Evolutionary conservation across 2,113 vertebrate species (phyloP), one percentile per base, ranked within the genome.

Genomic region (Etheostoma cragini): DNA sequence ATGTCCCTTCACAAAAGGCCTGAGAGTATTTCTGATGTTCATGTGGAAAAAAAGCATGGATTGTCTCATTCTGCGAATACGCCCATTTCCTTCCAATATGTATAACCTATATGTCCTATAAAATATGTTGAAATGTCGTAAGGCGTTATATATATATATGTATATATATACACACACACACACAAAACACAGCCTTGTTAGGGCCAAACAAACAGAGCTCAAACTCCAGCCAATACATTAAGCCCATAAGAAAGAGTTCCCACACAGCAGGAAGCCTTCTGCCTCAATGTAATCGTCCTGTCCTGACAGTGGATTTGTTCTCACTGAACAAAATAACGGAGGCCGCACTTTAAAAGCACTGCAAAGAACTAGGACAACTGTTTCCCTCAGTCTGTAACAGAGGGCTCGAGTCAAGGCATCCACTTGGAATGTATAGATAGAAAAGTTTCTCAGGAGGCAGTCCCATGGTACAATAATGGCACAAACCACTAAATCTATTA

Each of bases 351-450:
- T 6, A 87, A 78, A 57, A 85, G 73, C 60, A 24, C 78, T 63
- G 81, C 79, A 61, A 42, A 83, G 4, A 75, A 53, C 73, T 33
- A 7, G 33, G 58, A 83, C 35, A 62, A 81, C 83, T 50, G 78
- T 80, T 76, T 83, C 60, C 83, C 67, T 72, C 76, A 71, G 72
- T 82, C 76, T 79, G 82, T 50, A 70, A 78, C 65, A 82, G 78
- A 87, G 85, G 72, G 81, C 69, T 91, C 12, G 50, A 91, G 81
- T 90, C 84, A 94, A 95, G 92, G 92, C 94, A 93, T 93, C 92
- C 89, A 73, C 84, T 88, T 94, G 95, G 95, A 95, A 96, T 96
- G 94, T 95, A 86, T 88, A 73, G 84, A 90, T 89, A 91, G 89
- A 90, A 92, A 94, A 65, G 81, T 85, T 84, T 90, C 73, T 93